Evolutionary conservation across 1,140 invertebrate species (phyloP), one percentile per base, ranked within the genome.

Genomic region (Andrena cerasifolii): DNA sequence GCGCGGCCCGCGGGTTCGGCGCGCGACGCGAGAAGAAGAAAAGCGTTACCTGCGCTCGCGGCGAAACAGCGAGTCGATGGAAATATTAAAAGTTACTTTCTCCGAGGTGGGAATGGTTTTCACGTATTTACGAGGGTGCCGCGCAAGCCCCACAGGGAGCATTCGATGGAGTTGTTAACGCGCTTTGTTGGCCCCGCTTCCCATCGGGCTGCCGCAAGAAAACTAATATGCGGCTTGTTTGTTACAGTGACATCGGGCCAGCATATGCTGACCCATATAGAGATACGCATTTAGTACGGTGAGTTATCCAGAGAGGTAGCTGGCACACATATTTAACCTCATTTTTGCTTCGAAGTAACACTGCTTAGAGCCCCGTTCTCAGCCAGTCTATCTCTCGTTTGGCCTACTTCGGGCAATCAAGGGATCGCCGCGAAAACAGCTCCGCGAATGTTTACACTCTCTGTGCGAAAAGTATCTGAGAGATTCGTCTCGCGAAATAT

Each of bases 261-360:
- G 24, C 24, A 51, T 12, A 26, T 51, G 24, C 49, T 56, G 24
- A 31, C 49, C 49, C 49, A 40, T 43, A 56, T 59, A 43, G 18
- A 68, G 21, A 31, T 47, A 40, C 28, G 21, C 40, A 18, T 36
- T 68, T 56, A 28, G 10, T 47, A 40, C 40, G 45, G 3, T 43
- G 24, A 61, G 28, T 65, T 59, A 36, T 45, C 21, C 65, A 43
- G 8, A 43, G 8, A 40, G 40, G 51, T 14, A 56, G 10, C 31
- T 74, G 70, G 70, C 72, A 75, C n/a, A 67, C 54, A 79, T 75
- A 75, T 79, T 75, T 51, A 75, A 75, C 54, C 63, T 61, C 43
- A 49, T 77, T 77, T 77, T 62, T 61, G 47, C 76, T 56, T 70
- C 43, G 70, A 59, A 74, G 59, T 51, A 59, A 43, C 75, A n/a